Base-by-base conservation (phyloP, 53 echinoderm and acorn worm species). In the Actinopyga echinites region DNA sequence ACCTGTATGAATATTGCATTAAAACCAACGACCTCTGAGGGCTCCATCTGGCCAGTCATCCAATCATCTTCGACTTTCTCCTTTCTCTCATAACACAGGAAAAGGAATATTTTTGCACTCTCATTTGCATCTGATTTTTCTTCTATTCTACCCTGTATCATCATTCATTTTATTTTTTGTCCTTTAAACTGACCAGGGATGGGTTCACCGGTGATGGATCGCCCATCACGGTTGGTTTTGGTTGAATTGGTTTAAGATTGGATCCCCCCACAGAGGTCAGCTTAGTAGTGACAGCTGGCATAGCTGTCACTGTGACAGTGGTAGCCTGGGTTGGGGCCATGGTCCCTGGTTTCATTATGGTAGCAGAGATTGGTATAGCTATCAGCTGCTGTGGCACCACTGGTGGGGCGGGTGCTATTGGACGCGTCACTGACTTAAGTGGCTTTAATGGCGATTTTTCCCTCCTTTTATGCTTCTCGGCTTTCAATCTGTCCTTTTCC, bases 221-320 rank as follows among this genome's bases (percentile, higher is more conserved):
- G 56, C 92, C 87, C 69, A 82, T 86, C 8, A 92, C 86, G 1
- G 88, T 73, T 17, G 94, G 99, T 83, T 99, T 99, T 34, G 99
- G 99, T 71, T 99, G 99, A 21, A 99, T 99, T 57, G 94, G 97
- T 86, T 94, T 99, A 52, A 99, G 78, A 58, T 91, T 82, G 13
- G 80, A 65, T 42, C 79, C 79, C 19, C 73, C 67, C 25, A 73
- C 56, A 9, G 87, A 60, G 4, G 92, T 79, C 20, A 79, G 64
- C n/a, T 84, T 90, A 26, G 86, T 89, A 10, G 87, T 65, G 28
- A 65, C 83, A 28, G 84, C 91, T 13, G 94, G 80, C 42, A 90
- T 87, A 42, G 92, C 57, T 19, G 89, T 89, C 37, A 90, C 83
- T 12, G 95, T 91, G 56, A 82, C 86, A 21, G 78, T 83, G 28